Conservation (phyloP, 2,797 vertebrate species). For the Cercopithecus petaurista region DNA sequence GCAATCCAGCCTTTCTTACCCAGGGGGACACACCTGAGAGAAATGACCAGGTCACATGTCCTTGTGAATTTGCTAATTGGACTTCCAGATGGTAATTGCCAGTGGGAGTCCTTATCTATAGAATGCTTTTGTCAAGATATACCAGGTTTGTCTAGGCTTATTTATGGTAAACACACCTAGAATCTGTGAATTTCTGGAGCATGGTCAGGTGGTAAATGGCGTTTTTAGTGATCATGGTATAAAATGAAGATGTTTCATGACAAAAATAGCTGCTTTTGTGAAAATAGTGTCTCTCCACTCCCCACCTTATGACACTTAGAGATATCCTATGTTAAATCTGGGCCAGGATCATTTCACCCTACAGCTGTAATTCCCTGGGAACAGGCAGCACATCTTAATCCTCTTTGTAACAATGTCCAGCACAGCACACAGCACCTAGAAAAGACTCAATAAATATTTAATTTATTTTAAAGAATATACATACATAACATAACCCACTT, state of each 20-base stretch:
- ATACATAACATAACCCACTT: neutral
- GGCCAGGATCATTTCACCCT: neutral
- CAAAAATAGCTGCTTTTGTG: neutral
- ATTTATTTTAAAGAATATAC: neutral
- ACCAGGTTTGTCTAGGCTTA: neutral
- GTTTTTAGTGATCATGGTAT: constrained; percentile 9
- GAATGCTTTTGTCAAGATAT: neutral
- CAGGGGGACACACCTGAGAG: neutral
- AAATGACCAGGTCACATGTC: neutral
- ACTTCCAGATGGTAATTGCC: neutral
- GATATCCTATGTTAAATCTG: neutral
- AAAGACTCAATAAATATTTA: neutral
- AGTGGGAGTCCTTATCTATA: neutral
- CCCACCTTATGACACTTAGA: neutral
- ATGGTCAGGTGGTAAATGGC: neutral
- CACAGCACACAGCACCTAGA: neutral
- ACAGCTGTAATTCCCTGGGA: neutral
- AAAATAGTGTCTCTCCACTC: neutral
- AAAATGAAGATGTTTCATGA: neutral
- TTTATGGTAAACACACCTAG: neutral
- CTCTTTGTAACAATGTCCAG: neutral
- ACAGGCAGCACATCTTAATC: neutral
- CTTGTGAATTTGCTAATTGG: neutral
- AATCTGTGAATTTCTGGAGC: neutral
- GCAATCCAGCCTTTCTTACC: neutral